Base-by-base conservation (phyloP, 2,888 invertebrate species). In the Polyommatus iphigenia region DNA sequence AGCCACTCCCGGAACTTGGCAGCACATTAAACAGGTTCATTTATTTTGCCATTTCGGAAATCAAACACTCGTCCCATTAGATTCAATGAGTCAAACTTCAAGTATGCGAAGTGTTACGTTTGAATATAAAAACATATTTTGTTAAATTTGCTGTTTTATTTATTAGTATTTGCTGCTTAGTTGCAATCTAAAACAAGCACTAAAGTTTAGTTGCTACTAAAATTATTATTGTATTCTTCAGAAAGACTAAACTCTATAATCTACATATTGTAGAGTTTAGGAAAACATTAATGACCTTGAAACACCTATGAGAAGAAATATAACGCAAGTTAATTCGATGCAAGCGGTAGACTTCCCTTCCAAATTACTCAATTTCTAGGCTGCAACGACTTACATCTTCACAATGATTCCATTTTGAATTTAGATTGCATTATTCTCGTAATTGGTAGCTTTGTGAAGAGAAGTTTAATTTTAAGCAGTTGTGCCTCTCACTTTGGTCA, bases 41-140 rank as follows among this genome's bases (percentile, higher is more conserved):
- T 77, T 77, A 72, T 72, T 77, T 77, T 77, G 71, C 32, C 71
- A 20, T 78, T 79, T 80, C 36, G 59, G 54, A 29, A 73, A 72
- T 57, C 13, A 57, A 41, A 73, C 57, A 77, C 80, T 80, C 79
- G 80, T 77, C 76, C 77, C 78, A 81, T 80, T 81, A 81, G 80
- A 80, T 81, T 81, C 78, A 79, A 79, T 77, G 32, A 57, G 71
- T 76, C 46, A 80, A 80, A 80, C 79, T 79, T 80, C 80, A 79
- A 80, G 79, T 80, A 78, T 59, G 36, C 71, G 57, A 78, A 80
- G 78, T 76, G 76, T 73, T 78, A 78, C 79, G 77, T 77, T 80
- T 72, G 71, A 76, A 73, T 72, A 80, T 80, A 80, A 79, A 80
- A 80, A 79, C 71, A 75, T 78, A 62, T 80, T 77, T 76, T 78